Conservation (phyloP, 2,888 invertebrate species). For the Melanophora roralis region DNA sequence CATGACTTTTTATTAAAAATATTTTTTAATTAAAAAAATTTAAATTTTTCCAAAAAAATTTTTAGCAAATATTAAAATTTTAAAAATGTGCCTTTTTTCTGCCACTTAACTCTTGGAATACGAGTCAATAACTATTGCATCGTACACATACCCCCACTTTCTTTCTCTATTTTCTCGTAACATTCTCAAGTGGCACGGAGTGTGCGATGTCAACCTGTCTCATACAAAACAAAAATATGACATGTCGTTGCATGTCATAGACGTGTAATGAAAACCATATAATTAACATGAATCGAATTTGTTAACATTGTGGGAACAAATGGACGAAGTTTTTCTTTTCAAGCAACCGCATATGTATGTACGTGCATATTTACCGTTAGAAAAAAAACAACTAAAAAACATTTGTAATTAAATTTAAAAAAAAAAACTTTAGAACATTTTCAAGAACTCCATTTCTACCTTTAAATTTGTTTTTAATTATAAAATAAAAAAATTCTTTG, state of each 20-base stretch:
- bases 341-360: not conserved
- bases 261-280: not conserved
- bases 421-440: no score
- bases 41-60: no score
- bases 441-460: not conserved
- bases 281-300: not conserved
- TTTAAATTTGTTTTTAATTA: not conserved
- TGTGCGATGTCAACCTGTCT: not conserved
- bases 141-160: not conserved
- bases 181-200: no score
- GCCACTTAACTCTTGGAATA: no score
- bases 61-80: no score
- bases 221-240: constrained; percentile 2
- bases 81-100: no score
- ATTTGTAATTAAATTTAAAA: no score
- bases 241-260: constrained; percentile 3
- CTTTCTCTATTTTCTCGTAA: not conserved
- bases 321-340: not conserved
- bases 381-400: not conserved
- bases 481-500: no score
- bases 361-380: no score
- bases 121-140: no score
- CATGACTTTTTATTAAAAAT: no score
- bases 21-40: no score
- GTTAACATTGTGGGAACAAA: not conserved